These are phyloP conservation scores for Ennomos fuscantarius DNA, from an alignment of 2,888 invertebrate species.

Conservation along the genomic window DNA sequence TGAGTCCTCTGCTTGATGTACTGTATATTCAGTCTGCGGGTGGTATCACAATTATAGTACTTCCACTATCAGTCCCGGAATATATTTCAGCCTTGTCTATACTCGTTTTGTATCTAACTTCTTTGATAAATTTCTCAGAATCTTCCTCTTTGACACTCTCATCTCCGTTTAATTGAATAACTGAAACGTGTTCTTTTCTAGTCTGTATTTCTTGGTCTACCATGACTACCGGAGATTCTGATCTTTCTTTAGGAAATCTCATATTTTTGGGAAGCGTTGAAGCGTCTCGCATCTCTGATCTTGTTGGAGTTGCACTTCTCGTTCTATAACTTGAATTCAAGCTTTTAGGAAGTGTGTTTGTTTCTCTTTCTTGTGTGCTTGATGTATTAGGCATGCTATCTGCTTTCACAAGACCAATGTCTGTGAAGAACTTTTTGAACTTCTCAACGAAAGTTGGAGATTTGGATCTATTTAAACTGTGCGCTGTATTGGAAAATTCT, in stretches of 20 bases:
- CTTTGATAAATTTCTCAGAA: conserved; percentile 61
- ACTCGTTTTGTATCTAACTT: conserved; percentile 67
- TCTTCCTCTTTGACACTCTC: conserved; percentile 60
- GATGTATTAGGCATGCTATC: conserved; percentile 54
- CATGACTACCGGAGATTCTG: conserved; percentile 60
- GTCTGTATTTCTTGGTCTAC: conserved; percentile 57
- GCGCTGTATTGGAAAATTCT: conserved; percentile 67
- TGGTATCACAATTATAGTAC: conserved; percentile 76
- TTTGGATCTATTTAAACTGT: conserved; percentile 72
- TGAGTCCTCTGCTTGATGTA: conserved; percentile 28
- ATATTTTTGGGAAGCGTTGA: conserved; percentile 78
- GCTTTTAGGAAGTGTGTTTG: conserved; percentile 71
- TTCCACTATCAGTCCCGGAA: conserved; percentile 69
- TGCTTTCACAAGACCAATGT: conserved; percentile 71
- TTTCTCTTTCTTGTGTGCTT: conserved; percentile 32
- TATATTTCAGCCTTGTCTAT: conserved; percentile 72
- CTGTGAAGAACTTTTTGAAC: conserved; percentile 77
- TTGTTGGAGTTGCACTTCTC: conserved; percentile 63
- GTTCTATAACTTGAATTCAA: conserved; percentile 68
- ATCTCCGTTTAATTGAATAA: conserved; percentile 72
- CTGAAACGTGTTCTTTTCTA: conserved; percentile 69
- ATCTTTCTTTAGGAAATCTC: conserved; percentile 74
- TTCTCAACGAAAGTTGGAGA: conserved; percentile 80
- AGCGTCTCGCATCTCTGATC: conserved; percentile 62
- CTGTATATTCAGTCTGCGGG: conserved; percentile 70